Evolutionary conservation across 2,113 vertebrate genomes (phyloP), one percentile per base, ranked within the genome.

Genomic region (Onychostoma macrolepis): DNA sequence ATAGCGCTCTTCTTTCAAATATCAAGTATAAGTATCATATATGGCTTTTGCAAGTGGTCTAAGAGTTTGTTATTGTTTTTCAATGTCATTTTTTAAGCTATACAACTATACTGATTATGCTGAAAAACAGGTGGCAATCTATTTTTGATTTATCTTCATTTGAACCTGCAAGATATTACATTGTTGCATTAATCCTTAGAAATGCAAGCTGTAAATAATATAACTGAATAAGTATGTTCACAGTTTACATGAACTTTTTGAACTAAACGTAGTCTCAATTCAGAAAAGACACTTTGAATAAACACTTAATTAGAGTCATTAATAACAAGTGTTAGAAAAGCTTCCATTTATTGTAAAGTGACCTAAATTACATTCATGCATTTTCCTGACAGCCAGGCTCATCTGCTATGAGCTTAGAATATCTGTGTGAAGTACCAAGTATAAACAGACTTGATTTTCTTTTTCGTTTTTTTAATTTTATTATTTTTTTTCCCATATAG

Each of bases 371-470:
- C 28, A 36, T 58, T 6, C 1, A n/a, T 58, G 9, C 11, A 36
- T n/a, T 67, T 83, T 69, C 30, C n/a, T 69, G 26, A 13, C n/a
- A 83, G 43, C 26, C 43, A 21, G 87, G 78, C 86, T 82, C 45
- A 82, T n/a, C 30, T n/a, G 15, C 58, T 21, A 87, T 78, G 24
- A 56, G 65, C 53, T 61, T 63, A 61, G 26, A 56, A 28, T 79
- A 78, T 53, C 36, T 77, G 19, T 71, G 26, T 28, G 43, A 78
- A 53, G 75, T 87, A 33, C 45, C 19, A 41, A 74, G 74, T 81
- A 88, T 81, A 87, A 80, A 80, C 50, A 80, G 75, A 50, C 12
- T 33, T 28, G 38, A 17, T 65, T 65, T 87, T 87, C 63, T 63
- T 79, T 78, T 38, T 26, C 15, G 30, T 82, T 87, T n/a, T 72